Conservation (phyloP, 2,888 invertebrate species). For the Matsumyia berberina region DNA sequence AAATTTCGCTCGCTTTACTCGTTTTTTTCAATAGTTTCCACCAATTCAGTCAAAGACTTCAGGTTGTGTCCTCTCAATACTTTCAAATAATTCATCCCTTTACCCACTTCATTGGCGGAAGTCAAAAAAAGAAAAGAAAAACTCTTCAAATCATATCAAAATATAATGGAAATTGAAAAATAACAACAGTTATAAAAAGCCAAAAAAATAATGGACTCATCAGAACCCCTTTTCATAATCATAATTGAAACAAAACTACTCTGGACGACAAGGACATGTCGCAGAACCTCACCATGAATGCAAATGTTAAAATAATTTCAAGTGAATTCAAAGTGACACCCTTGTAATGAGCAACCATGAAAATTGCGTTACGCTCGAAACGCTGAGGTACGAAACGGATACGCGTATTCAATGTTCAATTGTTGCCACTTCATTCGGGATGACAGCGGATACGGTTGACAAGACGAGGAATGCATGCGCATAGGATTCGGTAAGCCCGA, state of each 20-base stretch:
- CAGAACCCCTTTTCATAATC: constrained; percentile 15
- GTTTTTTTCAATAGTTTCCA: no score
- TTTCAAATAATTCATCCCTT: not conserved
- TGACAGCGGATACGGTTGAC: constrained; percentile 57
- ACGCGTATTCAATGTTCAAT: constrained; percentile 59
- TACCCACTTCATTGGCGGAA: not conserved
- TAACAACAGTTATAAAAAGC: constrained; percentile 46
- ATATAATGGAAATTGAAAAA: constrained; percentile 56
- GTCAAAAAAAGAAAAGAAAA: constrained; percentile 16
- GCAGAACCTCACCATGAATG: constrained; percentile 50
- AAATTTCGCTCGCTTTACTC: no score
- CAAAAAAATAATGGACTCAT: not conserved
- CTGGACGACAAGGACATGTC: constrained; percentile 44
- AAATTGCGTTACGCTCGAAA: constrained; percentile 55
- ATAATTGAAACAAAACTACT: constrained; percentile 68
- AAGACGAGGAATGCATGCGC: constrained; percentile 10
- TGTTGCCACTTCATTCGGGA: constrained; percentile 72
- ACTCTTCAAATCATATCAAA: constrained; percentile 40
- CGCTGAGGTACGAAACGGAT: constrained; percentile 36
- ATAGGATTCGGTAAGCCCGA: constrained; percentile 52
- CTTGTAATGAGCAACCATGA: constrained; percentile 74
- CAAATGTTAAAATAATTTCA: constrained; percentile 64
- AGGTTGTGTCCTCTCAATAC: not conserved
- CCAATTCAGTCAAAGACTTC: not conserved
- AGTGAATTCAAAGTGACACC: constrained; percentile 64